These are phyloP conservation scores for Antheraea pernyi DNA, from an alignment of 1,140 invertebrate genomes.

Conservation along the genomic window DNA sequence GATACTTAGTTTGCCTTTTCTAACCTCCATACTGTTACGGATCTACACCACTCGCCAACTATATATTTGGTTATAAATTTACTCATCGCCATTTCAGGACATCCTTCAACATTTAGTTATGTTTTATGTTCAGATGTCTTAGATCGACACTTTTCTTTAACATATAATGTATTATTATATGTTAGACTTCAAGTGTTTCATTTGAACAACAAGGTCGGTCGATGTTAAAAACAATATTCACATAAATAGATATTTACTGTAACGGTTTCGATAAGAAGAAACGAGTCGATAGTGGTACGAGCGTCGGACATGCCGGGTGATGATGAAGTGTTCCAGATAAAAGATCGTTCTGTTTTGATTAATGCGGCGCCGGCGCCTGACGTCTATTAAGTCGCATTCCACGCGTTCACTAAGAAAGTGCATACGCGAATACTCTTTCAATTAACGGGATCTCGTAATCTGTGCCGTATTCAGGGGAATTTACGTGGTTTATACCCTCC, in stretches of 20 bases:
- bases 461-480: neutral
- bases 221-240: neutral
- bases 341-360: slow-evolving; percentile 21
- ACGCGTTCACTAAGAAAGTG: slow-evolving; percentile 44
- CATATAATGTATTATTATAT: no score
- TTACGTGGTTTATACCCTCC: no score
- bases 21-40: no score
- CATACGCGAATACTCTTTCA: slow-evolving; percentile 51
- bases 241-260: neutral
- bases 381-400: slow-evolving; percentile 37
- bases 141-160: no score
- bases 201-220: neutral
- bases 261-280: slow-evolving; percentile 1
- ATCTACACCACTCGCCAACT: no score
- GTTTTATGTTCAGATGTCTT: no score
- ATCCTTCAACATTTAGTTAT: no score
- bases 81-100: no score
- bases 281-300: neutral
- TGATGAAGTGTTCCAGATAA: slow-evolving; percentile 14
- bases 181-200: neutral
- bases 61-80: no score
- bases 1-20: no score
- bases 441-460: slow-evolving; percentile 41
- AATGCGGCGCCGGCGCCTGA: slow-evolving; percentile 44
- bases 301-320: neutral